Evolutionary conservation across 92 coral and sea anemone species (phyloP).

Genomic region (Actinostola sp.): DNA sequence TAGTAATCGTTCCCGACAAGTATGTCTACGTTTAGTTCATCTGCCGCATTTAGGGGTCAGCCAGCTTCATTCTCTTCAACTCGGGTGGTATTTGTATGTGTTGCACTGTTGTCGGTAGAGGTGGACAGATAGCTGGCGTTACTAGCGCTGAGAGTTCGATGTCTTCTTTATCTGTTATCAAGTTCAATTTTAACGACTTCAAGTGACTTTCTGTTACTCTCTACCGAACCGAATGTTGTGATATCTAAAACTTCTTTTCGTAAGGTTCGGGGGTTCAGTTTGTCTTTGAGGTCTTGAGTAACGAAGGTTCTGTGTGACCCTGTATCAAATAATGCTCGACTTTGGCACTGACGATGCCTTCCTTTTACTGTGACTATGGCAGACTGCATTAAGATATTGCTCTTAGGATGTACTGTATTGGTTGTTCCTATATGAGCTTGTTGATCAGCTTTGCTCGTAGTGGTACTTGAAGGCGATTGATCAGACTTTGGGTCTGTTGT

Average conservation of each 20-base stretch:
- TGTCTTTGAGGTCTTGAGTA: slow-evolving; percentile 26
- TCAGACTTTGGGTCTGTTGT: background rate
- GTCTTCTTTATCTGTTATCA: slow-evolving; percentile 18
- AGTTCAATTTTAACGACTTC: slow-evolving; percentile 13
- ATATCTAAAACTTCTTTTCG: slow-evolving; percentile 30
- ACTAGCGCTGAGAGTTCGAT: slow-evolving; percentile 39
- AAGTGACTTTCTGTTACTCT: slow-evolving; percentile 21
- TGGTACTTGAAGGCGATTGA: slow-evolving; percentile 7
- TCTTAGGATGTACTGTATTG: slow-evolving; percentile 13
- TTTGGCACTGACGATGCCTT: slow-evolving; percentile 2
- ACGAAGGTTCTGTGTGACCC: slow-evolving; percentile 32
- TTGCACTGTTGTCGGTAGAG: slow-evolving; percentile 11
- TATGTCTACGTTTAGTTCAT: too few relatives aligned
- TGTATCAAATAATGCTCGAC: slow-evolving; percentile 24
- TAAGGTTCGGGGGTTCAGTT: slow-evolving; percentile 19
- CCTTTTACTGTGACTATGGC: slow-evolving; percentile 41
- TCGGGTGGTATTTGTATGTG: slow-evolving; percentile 17
- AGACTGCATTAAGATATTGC: slow-evolving; percentile 55
- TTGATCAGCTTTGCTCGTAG: slow-evolving; percentile 28
- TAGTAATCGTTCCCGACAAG: too few relatives aligned
- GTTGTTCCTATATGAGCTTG: slow-evolving; percentile 42
- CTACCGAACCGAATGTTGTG: slow-evolving; percentile 41
- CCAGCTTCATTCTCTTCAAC: too few relatives aligned
- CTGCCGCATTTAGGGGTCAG: too few relatives aligned
- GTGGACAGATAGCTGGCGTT: slow-evolving; percentile 43